Evolutionary conservation across 2,888 invertebrate genomes (phyloP).

Genomic region (Zygaena filipendulae): DNA sequence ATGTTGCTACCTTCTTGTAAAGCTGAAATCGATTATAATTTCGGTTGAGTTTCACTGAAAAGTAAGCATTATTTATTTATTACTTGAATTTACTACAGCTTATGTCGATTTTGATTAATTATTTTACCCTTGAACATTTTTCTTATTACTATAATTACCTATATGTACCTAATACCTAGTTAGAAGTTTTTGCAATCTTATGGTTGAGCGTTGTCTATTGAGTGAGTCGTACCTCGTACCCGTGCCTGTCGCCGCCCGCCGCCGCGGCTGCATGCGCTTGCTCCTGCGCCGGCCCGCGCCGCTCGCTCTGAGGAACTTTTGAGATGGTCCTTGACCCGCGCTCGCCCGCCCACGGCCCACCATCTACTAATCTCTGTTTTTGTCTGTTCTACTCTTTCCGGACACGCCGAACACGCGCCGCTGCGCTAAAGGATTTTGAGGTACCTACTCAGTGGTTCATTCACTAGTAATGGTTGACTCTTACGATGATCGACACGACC

Average conservation of each 20-base stretch:
- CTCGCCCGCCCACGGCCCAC: slow-evolving; percentile 70
- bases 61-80: no score
- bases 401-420: slow-evolving; percentile 75
- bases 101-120: slow-evolving; percentile 37
- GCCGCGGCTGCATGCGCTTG: slow-evolving; percentile 8
- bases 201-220: slow-evolving; percentile 46
- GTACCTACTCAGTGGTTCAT: slow-evolving; percentile 76
- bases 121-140: slow-evolving; percentile 41
- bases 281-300: slow-evolving; percentile 15
- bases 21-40: no score
- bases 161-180: no score
- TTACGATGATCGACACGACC: slow-evolving; percentile 55
- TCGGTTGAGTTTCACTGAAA: no score
- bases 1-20: no score
- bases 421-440: slow-evolving; percentile 86
- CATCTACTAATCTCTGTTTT: slow-evolving; percentile 74
- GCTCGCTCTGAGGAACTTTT: slow-evolving; percentile 78
- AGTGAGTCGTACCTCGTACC: slow-evolving; percentile 43
- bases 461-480: slow-evolving; percentile 63
- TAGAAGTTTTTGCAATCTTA: slow-evolving; percentile 43
- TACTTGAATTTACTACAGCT: slow-evolving; percentile 40
- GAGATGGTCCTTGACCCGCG: slow-evolving; percentile 88
- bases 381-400: slow-evolving; percentile 78
- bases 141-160: no score
- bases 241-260: slow-evolving; percentile 49